These are phyloP conservation scores for Halcyon leucocephala DNA, from an alignment of 2,797 vertebrate genomes.

Conservation along the genomic window DNA sequence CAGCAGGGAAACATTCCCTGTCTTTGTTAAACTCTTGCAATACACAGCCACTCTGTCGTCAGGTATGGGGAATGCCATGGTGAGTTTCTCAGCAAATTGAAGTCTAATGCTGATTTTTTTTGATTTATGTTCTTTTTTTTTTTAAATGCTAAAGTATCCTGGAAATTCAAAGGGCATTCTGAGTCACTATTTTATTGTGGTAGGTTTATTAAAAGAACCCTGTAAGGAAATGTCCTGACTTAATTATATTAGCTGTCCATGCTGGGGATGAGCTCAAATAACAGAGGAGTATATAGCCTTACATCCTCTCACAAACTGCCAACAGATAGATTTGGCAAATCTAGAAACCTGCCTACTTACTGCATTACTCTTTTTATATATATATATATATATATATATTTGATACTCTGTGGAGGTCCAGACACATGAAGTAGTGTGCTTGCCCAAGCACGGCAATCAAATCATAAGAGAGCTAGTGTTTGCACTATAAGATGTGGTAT, in stretches of 20 bases:
- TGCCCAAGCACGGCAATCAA: not conserved
- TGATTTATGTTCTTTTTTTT: too few relatives aligned
- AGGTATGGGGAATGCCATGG: not conserved
- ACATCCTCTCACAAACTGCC: not conserved
- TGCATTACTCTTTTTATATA: not conserved
- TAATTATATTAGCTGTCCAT: not conserved
- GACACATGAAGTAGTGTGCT: not conserved
- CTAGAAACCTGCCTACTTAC: not conserved
- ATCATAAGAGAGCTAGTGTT: not conserved
- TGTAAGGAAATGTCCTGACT: not conserved
- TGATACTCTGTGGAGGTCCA: fast-evolving
- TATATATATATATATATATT: not conserved
- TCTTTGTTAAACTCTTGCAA: not conserved
- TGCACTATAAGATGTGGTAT: not conserved
- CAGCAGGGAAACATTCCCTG: not conserved
- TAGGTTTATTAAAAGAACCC: not conserved
- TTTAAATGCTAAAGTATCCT: not conserved
- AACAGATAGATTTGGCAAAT: not conserved
- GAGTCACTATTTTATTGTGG: not conserved
- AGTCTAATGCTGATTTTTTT: not conserved
- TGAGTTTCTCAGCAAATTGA: not conserved
- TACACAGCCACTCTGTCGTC: not conserved
- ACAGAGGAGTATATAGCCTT: not conserved
- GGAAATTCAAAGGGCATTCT: not conserved
- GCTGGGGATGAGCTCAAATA: not conserved